phyloP scores from a whole-genome alignment of 2,888 invertebrate genomes.

The Ormyrus thymus region DNA sequence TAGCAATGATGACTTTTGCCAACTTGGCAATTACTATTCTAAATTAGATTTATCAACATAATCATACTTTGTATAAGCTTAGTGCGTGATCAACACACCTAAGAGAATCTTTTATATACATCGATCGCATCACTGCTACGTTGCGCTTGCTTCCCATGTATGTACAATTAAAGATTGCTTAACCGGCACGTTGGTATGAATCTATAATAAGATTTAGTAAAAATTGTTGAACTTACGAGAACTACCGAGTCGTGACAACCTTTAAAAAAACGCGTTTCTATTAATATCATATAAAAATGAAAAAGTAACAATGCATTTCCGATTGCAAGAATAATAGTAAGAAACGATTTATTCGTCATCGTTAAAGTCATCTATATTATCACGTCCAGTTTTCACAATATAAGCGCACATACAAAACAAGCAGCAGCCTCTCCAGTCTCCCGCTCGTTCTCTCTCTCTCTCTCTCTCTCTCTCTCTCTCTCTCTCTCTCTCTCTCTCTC shows the following conservation, averaged over 20 bases:
- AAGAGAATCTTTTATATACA: conserved; percentile 61
- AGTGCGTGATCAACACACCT: conserved; percentile 54
- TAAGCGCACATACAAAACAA: conserved; percentile 42
- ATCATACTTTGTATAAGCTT: conserved; percentile 56
- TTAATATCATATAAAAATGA: background rate
- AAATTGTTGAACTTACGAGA: conserved; percentile 2
- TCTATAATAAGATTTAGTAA: conserved; percentile 17
- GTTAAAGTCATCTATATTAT: no score
- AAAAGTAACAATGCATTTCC: background rate
- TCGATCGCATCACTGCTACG: conserved; percentile 56
- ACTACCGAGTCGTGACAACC: background rate
- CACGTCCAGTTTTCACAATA: conserved; percentile 12
- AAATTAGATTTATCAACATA: conserved; percentile 57
- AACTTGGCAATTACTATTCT: conserved; percentile 33
- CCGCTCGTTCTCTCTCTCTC: background rate
- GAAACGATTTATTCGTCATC: conserved; percentile 3
- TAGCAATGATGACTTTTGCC: conserved; percentile 37
- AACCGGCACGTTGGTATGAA: background rate
- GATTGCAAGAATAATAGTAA: conserved; percentile 1
- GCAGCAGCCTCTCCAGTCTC: conserved; percentile 15
- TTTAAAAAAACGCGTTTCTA: background rate
- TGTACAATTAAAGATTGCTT: conserved; percentile 45
- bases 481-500: background rate
- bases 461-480: no score
- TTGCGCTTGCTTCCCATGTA: conserved; percentile 49